A percentile compares a stretch with the other conserved stretches of the same genome.
Evolutionary conservation across 2,797 vertebrate species (phyloP).

Genomic region (Sparus aurata): DNA sequence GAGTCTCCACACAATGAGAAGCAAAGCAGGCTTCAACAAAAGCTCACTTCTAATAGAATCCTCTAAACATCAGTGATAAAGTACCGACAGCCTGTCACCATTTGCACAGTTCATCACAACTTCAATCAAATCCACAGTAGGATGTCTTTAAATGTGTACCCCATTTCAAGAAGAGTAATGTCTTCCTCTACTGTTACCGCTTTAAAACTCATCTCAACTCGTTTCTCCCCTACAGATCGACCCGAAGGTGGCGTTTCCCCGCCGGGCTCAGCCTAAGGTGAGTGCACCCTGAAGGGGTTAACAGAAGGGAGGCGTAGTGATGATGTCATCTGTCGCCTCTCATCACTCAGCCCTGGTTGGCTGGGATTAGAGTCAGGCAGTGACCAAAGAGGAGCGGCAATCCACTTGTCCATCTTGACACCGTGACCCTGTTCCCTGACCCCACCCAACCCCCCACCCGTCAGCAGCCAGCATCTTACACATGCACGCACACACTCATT

Average conservation of each 20-base stretch:
- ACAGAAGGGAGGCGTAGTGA: constrained; percentile 36
- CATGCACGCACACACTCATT: constrained; percentile 14
- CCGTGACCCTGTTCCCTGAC: constrained; percentile 63
- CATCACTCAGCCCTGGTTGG: constrained; percentile 65
- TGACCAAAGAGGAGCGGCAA: constrained; percentile 60
- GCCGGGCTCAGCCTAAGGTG: constrained; percentile 96
- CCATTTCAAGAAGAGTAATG: background rate
- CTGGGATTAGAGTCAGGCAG: constrained; percentile 65
- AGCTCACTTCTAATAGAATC: background rate
- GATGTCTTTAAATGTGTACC: background rate
- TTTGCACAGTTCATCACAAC: constrained; percentile 11
- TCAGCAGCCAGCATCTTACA: constrained; percentile 23
- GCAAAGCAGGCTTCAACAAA: background rate
- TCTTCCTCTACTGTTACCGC: background rate
- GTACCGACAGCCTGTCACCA: background rate
- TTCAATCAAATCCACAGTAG: constrained; percentile 1
- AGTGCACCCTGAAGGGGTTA: constrained; percentile 65
- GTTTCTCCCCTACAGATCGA: constrained; percentile 88
- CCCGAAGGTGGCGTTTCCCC: constrained; percentile 94
- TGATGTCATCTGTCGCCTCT: constrained; percentile 73
- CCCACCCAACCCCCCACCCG: constrained; percentile 33
- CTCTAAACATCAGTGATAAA: background rate
- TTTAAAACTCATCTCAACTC: constrained; percentile 33
- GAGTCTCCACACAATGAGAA: background rate
- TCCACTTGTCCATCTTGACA: constrained; percentile 71